Evolutionary conservation across 1,140 invertebrate species (phyloP).

Genomic region (Bombus waltoni): DNA sequence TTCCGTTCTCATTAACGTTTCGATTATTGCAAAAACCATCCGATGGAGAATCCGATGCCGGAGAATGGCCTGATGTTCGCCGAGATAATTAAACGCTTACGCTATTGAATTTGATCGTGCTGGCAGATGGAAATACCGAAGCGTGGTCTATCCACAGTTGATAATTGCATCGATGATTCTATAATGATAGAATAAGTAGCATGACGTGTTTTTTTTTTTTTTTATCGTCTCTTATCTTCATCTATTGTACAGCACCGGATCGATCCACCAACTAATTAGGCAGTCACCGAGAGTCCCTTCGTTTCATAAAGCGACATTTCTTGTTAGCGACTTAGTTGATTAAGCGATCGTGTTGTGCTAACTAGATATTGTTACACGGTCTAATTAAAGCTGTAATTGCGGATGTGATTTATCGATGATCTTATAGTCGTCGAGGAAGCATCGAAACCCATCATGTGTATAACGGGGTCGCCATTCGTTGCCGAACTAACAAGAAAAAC

Average conservation of each 20-base stretch:
- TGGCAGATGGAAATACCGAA: not conserved
- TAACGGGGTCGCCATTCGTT: no score
- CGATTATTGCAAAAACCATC: not conserved
- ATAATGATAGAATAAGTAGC: not conserved
- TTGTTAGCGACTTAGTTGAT: not conserved
- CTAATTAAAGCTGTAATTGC: slow-evolving; percentile 12
- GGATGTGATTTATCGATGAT: slow-evolving; percentile 19
- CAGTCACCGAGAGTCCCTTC: not conserved
- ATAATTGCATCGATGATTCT: slow-evolving; percentile 37
- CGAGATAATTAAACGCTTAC: slow-evolving; percentile 25
- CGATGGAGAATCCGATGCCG: not conserved
- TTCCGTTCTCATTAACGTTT: slow-evolving; percentile 2
- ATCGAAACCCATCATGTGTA: not conserved
- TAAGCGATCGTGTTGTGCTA: not conserved
- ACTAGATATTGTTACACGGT: slow-evolving; percentile 1
- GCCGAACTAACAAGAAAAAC: not conserved
- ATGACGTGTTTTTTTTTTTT: not conserved
- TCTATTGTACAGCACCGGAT: not conserved
- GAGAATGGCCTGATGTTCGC: not conserved
- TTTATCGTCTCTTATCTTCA: not conserved
- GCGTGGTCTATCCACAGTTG: not conserved
- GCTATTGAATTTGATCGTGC: slow-evolving; percentile 2
- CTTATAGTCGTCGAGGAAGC: not conserved
- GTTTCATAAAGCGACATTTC: slow-evolving; percentile 10
- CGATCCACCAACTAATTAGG: slow-evolving; percentile 16